A percentile compares a stretch with the other conserved stretches of the same genome.
phyloP scores from a whole-genome alignment of 2,797 vertebrate species.

The Prunella strophiata region DNA sequence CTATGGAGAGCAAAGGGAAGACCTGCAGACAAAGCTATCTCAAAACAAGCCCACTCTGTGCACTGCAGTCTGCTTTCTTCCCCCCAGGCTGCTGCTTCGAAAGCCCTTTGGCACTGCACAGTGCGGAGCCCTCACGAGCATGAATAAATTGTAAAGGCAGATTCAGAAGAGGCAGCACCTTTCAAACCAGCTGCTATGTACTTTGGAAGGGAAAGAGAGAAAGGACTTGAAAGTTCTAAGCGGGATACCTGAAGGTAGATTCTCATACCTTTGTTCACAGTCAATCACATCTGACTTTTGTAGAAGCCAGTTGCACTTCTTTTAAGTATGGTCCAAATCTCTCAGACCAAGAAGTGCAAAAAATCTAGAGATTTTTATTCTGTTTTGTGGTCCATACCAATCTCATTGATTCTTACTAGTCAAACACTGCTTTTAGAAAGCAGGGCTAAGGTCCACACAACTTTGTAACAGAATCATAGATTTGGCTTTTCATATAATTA shows the following conservation, averaged over 20 bases:
- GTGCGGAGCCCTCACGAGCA: background rate
- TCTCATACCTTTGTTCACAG: background rate
- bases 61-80: background rate
- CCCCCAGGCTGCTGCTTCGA: background rate
- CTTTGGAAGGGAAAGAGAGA: background rate
- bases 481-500: background rate
- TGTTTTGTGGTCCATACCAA: background rate
- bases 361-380: background rate
- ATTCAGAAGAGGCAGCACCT: background rate
- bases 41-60: background rate
- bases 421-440: background rate
- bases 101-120: background rate
- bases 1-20: background rate
- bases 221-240: background rate
- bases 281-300: background rate
- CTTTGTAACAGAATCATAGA: background rate
- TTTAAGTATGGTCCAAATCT: background rate
- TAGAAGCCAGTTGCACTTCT: background rate
- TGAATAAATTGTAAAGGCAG: background rate
- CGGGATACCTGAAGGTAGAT: background rate
- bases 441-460: background rate
- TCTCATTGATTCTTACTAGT: background rate
- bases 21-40: constrained; percentile 40
- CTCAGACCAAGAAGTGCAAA: background rate
- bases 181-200: background rate